Evolutionary conservation across 2,113 vertebrate species (phyloP), one percentile per base, ranked within the genome.

Genomic region (Marcusenius ussheri): DNA sequence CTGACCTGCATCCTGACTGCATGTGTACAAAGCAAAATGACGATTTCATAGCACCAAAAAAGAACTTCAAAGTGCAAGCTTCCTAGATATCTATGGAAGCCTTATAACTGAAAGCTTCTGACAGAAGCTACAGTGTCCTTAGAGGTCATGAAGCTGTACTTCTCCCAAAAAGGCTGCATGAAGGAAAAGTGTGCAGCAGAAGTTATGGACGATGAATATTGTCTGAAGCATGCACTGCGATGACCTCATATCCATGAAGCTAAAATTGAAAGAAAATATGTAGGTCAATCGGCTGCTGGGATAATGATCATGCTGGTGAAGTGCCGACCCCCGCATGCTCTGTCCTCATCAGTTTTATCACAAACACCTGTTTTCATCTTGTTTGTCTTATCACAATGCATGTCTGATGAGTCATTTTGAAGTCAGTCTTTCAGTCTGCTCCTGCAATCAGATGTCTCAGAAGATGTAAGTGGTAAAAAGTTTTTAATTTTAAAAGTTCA

Each of bases 361-460:
- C 4, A 80, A 42, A 19, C 74, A 19, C 35, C 74, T 39, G 1
- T 84, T 84, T 47, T 24, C 83, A 24, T 21, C 21, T 47, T n/a
- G 45, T n/a, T 83, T 46, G 21, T 84, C 17, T 10, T n/a, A n/a
- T 46, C 45, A 47, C 45, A 84, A 24, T 84, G 83, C 83, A 84
- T n/a, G 83, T 9, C 19, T 24, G 39, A 84, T 27, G n/a, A 84
- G 83, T 47, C 19, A 84, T 13, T 46, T 84, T 39, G 31, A 77
- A 80, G 35, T 84, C 83, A 84, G 35, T 83, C 39, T 83, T 42
- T 83, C 35, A 39, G 74, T 84, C 83, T 47, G 6, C 45, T 47
- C 45, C 84, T 84, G 87, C 87, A 87, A 91, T 42, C 10, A 74
- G 85, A 46, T 89, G 89, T 56, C 53, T 46, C 35, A 42, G 58